phyloP scores from a whole-genome alignment of 2,888 invertebrate species.

The Orthonychiurus folsomi region DNA sequence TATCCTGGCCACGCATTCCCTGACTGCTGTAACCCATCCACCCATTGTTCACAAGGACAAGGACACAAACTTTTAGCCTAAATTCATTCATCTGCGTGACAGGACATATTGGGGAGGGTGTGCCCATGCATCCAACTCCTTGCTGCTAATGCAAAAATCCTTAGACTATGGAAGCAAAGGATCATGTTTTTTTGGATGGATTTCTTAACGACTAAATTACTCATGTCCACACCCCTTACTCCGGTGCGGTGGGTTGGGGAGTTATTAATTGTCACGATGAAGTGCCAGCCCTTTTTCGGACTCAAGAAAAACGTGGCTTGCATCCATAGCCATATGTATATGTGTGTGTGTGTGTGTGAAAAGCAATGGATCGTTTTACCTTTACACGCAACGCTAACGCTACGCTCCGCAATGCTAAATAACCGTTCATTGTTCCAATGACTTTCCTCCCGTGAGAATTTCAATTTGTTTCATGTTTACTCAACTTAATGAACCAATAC shows the following conservation, averaged over 20 bases:
- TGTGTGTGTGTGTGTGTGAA: too few species aligned
- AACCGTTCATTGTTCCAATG: neutral
- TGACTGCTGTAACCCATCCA: too few species aligned
- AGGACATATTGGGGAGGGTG: too few species aligned
- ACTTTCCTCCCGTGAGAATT: neutral
- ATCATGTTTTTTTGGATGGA: neutral
- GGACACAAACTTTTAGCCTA: neutral
- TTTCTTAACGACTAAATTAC: neutral
- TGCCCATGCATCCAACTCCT: too few species aligned
- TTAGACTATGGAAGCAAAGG: neutral
- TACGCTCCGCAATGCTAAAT: too few species aligned
- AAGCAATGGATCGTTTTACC: too few species aligned
- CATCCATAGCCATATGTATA: neutral
- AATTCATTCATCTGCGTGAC: too few species aligned
- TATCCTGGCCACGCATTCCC: too few species aligned
- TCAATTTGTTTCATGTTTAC: neutral
- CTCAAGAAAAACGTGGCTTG: neutral
- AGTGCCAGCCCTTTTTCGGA: neutral
- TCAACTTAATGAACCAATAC: neutral
- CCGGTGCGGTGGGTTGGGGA: neutral
- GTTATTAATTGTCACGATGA: conserved; percentile 1
- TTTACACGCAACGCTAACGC: too few species aligned
- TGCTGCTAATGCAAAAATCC: too few species aligned
- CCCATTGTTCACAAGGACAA: too few species aligned
- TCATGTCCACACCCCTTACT: neutral